A percentile compares a stretch with the other conserved stretches of the same genome.
Evolutionary conservation across 2,113 vertebrate species (phyloP).

Genomic region (Microcebus ravelobensis): DNA sequence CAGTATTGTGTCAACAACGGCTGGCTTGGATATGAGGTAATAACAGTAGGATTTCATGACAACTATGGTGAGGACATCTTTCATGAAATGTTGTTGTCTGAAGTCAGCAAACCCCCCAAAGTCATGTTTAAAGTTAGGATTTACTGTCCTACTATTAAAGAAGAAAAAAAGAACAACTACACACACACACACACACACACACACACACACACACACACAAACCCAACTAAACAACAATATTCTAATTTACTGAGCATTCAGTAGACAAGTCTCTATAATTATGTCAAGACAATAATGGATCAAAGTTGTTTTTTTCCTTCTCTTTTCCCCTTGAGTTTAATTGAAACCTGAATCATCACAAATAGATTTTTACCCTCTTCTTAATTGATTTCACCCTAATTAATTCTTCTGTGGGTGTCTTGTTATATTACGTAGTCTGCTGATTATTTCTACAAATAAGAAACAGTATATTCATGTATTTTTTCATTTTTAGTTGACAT

Average conservation of each 20-base stretch:
- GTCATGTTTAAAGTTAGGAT: neutral
- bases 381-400: slow-evolving; percentile 82
- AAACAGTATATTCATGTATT: slow-evolving; percentile 81
- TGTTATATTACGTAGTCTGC: slow-evolving; percentile 81
- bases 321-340: slow-evolving; percentile 22
- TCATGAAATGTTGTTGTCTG: slow-evolving; percentile 22
- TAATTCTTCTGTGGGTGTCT: slow-evolving; percentile 80
- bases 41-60: neutral
- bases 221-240: neutral
- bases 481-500: neutral
- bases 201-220: neutral
- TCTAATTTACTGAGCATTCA: neutral
- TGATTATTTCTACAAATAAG: slow-evolving; percentile 84
- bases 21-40: neutral
- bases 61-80: neutral
- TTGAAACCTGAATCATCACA: slow-evolving; percentile 61
- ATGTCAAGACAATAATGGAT: neutral
- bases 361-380: slow-evolving; percentile 78
- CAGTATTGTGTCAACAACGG: neutral
- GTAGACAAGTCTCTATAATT: neutral
- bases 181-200: rapidly evolving
- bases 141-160: neutral
- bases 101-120: neutral
- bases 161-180: neutral
- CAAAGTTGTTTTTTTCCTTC: neutral